Percentiles rank a stretch among this genome's conserved stretches.
Evolutionary conservation across 2,797 vertebrate genomes (phyloP).

Genomic region (Intellagama lesueurii): DNA sequence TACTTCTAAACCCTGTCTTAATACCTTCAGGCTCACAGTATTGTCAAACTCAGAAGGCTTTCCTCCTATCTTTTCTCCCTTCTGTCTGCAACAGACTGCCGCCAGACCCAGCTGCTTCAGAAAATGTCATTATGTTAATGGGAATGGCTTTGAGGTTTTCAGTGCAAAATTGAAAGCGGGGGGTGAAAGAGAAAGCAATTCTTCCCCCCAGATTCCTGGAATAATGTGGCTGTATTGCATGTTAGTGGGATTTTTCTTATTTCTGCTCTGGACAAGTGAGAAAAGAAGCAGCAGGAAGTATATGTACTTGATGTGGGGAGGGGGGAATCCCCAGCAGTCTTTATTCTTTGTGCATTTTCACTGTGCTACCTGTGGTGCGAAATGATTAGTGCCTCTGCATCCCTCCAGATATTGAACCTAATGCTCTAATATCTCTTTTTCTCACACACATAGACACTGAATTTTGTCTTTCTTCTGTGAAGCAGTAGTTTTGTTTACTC

Average conservation of each 20-base stretch:
- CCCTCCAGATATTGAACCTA: slow-evolving; percentile 3
- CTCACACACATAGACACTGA: not conserved
- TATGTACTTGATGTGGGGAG: not conserved
- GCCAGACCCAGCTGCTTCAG: slow-evolving; percentile 12
- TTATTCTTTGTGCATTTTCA: slow-evolving; percentile 15
- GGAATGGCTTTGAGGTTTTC: slow-evolving; percentile 25
- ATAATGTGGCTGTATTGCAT: slow-evolving; percentile 14
- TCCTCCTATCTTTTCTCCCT: slow-evolving; percentile 13
- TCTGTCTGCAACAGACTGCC: slow-evolving; percentile 21
- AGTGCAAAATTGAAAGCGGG: not conserved
- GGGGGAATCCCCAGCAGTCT: not conserved
- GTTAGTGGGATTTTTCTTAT: slow-evolving; percentile 20
- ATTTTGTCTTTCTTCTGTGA: not conserved
- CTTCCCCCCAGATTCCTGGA: not conserved
- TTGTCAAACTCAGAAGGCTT: not conserved
- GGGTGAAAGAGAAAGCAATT: not conserved
- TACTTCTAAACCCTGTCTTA: slow-evolving; percentile 5
- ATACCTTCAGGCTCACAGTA: slow-evolving; percentile 1
- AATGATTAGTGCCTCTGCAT: slow-evolving; percentile 20
- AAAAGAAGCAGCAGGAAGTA: slow-evolving; percentile 3
- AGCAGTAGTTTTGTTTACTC: slow-evolving; percentile 14
- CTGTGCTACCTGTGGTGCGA: not conserved
- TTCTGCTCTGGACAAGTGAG: not conserved
- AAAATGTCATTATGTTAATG: slow-evolving; percentile 45
- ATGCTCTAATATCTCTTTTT: slow-evolving; percentile 19